Percentiles rank a stretch among this genome's conserved stretches.
Conservation (phyloP, 2,888 invertebrate species). For the Eulithis testata region DNA sequence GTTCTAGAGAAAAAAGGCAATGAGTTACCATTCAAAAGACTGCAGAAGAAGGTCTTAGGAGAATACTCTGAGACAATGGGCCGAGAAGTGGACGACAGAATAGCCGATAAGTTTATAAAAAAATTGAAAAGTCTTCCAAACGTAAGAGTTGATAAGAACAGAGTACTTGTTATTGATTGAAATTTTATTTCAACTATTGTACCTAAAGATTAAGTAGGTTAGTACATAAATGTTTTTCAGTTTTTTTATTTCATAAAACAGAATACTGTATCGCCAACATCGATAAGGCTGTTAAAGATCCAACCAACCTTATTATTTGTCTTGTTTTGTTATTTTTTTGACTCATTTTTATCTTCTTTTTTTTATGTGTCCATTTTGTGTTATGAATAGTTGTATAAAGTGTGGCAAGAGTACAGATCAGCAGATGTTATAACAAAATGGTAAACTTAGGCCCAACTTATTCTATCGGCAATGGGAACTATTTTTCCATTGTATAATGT, state of each 20-base stretch:
- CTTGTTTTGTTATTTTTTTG: too few relatives aligned
- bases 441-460: background rate
- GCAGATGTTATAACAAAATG: too few relatives aligned
- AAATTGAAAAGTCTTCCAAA: conserved; percentile 88
- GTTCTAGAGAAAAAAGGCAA: conserved; percentile 83
- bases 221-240: too few relatives aligned
- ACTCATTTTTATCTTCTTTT: too few relatives aligned
- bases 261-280: too few relatives aligned
- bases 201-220: too few relatives aligned
- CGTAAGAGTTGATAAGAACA: conserved; percentile 86
- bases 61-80: conserved; percentile 84
- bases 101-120: conserved; percentile 89
- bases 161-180: conserved; percentile 75
- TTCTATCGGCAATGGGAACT: background rate
- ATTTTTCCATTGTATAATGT: background rate
- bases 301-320: too few relatives aligned
- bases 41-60: conserved; percentile 90
- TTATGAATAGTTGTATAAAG: too few relatives aligned
- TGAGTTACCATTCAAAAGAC: conserved; percentile 88
- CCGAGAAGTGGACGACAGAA: conserved; percentile 84
- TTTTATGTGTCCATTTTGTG: too few relatives aligned
- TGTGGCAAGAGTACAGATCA: too few relatives aligned
- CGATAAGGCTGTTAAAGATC: too few relatives aligned
- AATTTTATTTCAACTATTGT: background rate
- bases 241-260: too few relatives aligned